Evolutionary conservation across 2,797 vertebrate genomes (phyloP), one percentile per base, ranked within the genome.

Genomic region (Hyperoplus immaculatus): DNA sequence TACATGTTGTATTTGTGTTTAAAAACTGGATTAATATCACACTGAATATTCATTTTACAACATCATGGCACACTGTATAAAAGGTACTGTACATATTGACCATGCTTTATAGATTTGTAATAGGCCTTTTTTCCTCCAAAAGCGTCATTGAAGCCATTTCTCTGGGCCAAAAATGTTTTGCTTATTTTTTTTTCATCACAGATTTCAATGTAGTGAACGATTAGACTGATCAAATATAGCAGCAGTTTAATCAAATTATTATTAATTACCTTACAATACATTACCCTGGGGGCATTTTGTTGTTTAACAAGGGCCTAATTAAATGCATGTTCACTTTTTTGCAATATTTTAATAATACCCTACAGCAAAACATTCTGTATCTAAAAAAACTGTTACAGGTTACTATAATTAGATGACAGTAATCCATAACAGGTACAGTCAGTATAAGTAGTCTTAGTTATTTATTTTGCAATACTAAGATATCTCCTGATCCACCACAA

Each of bases 401-500:
- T 1, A 55, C 13, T 36, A 8, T 39, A 70, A 50, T 43, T 11
- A 15, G 1, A 62, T 64, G 4, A 46, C 12, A 49, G 41, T 53
- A 46, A 63, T 42, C 6, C 10, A 58, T n/a, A 15, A 42, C n/a
- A 72, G 11, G 14, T 45, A 11, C 12, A 58, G 36, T 36, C 15
- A 45, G 10, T 21, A 21, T 21, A 21, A n/a, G 4, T 54, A 53
- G 36, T 16, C 57, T 14, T 2, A 38, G 55, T 42, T 38, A 3
- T 41, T 18, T 10, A 14, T 29, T 58, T 47, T 29, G 29, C 21
- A 36, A 11, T 39, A 41, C 69, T 43, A 62, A n/a, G 58, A 81
- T 61, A 78, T 85, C 49, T 75, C 63, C 59, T 58, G 38, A 77
- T 53, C 63, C 73, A 75, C 87, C 70, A 81, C 81, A 85, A 81